Conservation (phyloP, 2,113 vertebrate genomes). For the Nestor notabilis region DNA sequence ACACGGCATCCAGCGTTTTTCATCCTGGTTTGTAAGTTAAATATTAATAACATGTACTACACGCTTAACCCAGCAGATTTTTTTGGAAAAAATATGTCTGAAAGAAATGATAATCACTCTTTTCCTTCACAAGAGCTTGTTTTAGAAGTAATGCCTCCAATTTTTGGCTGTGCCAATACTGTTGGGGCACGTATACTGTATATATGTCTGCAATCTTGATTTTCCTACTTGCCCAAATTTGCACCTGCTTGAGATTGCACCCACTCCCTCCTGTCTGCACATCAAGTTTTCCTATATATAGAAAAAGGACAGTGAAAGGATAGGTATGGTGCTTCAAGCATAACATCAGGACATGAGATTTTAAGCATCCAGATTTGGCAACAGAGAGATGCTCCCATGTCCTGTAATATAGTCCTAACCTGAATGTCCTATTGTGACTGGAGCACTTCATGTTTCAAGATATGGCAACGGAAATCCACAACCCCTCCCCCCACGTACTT, state of each 20-base stretch:
- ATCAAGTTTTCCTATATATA: background rate
- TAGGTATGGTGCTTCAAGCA: background rate
- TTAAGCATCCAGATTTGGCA: background rate
- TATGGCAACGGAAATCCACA: background rate
- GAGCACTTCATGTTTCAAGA: background rate
- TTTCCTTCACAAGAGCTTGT: background rate
- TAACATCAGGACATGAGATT: background rate
- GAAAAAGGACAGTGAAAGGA: background rate
- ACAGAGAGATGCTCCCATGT: background rate
- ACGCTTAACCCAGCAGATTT: background rate
- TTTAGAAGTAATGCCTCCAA: background rate
- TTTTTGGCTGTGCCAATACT: background rate
- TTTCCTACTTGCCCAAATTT: background rate
- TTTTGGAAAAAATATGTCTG: accelerated
- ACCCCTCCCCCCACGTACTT: accelerated
- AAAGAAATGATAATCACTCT: background rate
- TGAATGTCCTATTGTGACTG: background rate
- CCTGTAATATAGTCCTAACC: background rate
- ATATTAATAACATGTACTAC: no score
- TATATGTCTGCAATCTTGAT: background rate
- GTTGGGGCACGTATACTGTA: background rate
- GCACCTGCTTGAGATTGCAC: background rate
- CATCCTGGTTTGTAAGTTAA: no score
- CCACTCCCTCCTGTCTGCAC: background rate
- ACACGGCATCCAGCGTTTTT: accelerated